These are phyloP conservation scores for Apis mellifera DNA, from an alignment of 1,140 invertebrate species.

Conservation along the genomic window Amel_HAv3.1 CM009945.2:4924001-4924500, in stretches of 20 bases:
- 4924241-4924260: neutral
- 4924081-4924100: neutral
- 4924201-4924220: no score
- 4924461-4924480: slow-evolving; percentile 40
- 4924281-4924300: no score
- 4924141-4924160: no score
- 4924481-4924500: slow-evolving; percentile 36
- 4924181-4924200: no score
- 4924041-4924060: slow-evolving; percentile 41
- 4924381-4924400: neutral
- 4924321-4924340: no score
- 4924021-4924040: slow-evolving; percentile 11
- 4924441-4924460: neutral
- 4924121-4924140: no score
- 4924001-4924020: slow-evolving; percentile 15
- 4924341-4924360: neutral
- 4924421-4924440: neutral
- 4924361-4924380: neutral
- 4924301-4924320: no score
- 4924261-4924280: neutral
- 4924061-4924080: slow-evolving; percentile 37
- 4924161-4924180: no score
- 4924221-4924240: no score
- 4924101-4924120: neutral
- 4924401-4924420: neutral